Percentiles rank a stretch among this genome's conserved stretches.
Conservation (phyloP, 2,113 vertebrate genomes). For the Theristicus caerulescens region DNA sequence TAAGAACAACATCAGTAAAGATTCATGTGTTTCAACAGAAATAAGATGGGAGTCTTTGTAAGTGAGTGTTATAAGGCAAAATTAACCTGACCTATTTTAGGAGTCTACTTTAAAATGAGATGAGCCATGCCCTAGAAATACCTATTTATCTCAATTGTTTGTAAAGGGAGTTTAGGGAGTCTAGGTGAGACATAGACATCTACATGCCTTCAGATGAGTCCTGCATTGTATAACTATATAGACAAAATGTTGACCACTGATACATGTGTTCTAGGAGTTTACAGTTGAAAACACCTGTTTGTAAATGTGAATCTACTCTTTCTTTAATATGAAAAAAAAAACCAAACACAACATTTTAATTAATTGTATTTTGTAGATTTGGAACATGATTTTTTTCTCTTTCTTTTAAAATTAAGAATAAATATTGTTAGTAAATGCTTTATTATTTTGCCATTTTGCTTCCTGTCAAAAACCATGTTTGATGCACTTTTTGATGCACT, state of each 20-base stretch:
- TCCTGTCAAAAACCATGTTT: neutral
- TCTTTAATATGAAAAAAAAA: neutral
- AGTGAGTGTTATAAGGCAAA: neutral
- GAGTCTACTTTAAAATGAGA: neutral
- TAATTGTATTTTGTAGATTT: neutral
- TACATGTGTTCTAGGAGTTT: neutral
- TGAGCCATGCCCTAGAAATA: neutral
- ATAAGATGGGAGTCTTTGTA: neutral
- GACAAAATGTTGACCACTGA: neutral
- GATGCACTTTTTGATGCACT: neutral
- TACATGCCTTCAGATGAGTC: neutral
- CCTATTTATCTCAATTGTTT: neutral
- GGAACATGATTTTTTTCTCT: rapidly evolving
- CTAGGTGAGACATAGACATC: neutral
- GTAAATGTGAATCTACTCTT: neutral
- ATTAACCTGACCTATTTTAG: neutral
- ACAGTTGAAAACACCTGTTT: neutral
- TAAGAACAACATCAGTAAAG: neutral
- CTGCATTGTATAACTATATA: neutral
- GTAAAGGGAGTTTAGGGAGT: neutral
- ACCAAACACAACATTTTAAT: neutral
- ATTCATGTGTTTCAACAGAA: neutral
- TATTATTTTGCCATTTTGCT: neutral
- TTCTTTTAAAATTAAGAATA: neutral
- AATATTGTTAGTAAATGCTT: neutral